Evolutionary conservation across 92 coral and sea anemone species (phyloP).

Genomic region (Phenganax stokvisi): DNA sequence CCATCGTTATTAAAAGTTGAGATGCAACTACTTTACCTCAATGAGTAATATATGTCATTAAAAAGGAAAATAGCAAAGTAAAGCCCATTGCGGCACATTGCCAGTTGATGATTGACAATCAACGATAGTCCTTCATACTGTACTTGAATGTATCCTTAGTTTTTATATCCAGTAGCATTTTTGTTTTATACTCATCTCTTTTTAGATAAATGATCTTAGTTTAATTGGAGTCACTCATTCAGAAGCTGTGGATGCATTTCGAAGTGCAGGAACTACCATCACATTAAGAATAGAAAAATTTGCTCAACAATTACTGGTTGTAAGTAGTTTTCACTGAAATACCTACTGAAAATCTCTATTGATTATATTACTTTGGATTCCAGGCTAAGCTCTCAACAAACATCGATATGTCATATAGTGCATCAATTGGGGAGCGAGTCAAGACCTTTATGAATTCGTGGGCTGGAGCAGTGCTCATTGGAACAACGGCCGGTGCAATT

Average conservation of each 20-base stretch:
- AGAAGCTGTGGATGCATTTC: slow-evolving; percentile 38
- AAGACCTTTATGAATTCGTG: slow-evolving; percentile 34
- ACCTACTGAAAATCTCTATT: background rate
- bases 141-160: background rate
- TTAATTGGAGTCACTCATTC: slow-evolving; percentile 22
- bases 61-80: too few relatives aligned
- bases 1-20: too few relatives aligned
- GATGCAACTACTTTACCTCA: too few relatives aligned
- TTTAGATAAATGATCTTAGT: slow-evolving; percentile 31
- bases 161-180: background rate
- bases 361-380: background rate
- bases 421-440: slow-evolving; percentile 1
- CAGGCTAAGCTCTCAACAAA: slow-evolving; percentile 16
- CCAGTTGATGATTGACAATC: background rate
- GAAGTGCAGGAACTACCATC: slow-evolving; percentile 19
- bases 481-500: slow-evolving; percentile 14
- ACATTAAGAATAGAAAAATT: slow-evolving; percentile 24
- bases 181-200: background rate
- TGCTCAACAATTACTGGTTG: slow-evolving; percentile 22
- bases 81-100: too few relatives aligned
- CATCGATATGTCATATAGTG: background rate
- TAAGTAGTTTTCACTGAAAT: slow-evolving; percentile 5
- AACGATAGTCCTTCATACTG: background rate
- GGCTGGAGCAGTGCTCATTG: slow-evolving; percentile 35
- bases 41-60: background rate